Conservation (phyloP, 2,797 vertebrate species). For the Podargus strigoides region DNA sequence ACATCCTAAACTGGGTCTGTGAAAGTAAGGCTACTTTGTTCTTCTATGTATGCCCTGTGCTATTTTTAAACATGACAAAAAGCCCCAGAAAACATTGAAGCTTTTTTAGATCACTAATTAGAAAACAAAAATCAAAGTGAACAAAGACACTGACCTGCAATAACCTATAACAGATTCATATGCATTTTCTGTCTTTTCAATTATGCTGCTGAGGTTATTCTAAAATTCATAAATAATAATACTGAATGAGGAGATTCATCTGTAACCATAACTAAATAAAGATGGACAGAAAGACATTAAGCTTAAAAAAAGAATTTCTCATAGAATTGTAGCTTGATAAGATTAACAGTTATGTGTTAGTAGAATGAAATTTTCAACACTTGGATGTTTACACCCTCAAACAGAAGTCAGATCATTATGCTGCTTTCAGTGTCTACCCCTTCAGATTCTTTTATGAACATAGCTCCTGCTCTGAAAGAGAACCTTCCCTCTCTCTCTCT, state of each 20-base stretch:
- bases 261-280: neutral
- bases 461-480: neutral
- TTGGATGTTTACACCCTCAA: neutral
- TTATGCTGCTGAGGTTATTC: neutral
- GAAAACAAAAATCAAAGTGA: constrained; percentile 28
- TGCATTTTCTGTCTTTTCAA: neutral
- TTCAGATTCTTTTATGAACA: neutral
- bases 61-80: constrained; percentile 54
- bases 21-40: constrained; percentile 37
- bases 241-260: neutral
- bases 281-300: neutral
- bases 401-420: fast-evolving
- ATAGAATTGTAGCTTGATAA: neutral
- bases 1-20: constrained; percentile 36
- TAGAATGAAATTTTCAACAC: neutral
- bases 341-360: neutral
- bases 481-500: fast-evolving
- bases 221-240: neutral
- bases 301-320: neutral
- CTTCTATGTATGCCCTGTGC: neutral
- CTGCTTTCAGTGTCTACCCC: neutral
- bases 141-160: neutral
- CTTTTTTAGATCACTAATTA: neutral
- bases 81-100: neutral
- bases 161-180: neutral